Percentiles rank a stretch among this genome's conserved stretches.
Conservation (phyloP, 2,797 vertebrate genomes). For the Sebastes itinus region DNA sequence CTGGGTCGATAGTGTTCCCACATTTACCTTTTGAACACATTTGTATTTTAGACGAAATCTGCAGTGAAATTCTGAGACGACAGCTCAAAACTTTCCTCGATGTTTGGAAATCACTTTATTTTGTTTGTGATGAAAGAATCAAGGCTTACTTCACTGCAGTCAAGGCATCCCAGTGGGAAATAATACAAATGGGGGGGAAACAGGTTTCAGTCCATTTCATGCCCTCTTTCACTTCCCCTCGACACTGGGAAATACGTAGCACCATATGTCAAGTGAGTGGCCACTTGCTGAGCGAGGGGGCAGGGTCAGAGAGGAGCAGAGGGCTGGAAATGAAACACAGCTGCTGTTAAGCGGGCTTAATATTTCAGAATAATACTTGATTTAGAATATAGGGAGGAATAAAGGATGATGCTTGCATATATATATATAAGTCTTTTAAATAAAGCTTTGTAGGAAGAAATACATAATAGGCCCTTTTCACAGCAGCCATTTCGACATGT, state of each 20-base stretch:
- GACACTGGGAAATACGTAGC: neutral
- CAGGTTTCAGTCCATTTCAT: neutral
- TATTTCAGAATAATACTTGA: neutral
- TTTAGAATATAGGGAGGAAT: neutral
- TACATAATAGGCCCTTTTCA: no score
- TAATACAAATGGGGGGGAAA: neutral
- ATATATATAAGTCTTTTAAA: neutral
- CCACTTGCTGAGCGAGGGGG: constrained; percentile 7
- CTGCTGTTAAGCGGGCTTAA: neutral
- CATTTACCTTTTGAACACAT: neutral
- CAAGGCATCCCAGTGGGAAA: neutral
- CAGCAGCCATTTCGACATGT: neutral
- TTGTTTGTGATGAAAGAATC: neutral
- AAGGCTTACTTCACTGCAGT: neutral
- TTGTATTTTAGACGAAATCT: neutral
- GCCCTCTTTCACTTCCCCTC: neutral
- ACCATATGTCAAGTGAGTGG: constrained; percentile 9
- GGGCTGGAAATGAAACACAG: neutral
- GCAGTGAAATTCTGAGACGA: neutral
- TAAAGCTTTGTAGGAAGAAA: no score
- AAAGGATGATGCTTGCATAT: neutral
- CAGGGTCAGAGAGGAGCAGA: neutral
- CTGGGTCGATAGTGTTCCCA: neutral
- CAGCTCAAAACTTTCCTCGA: neutral
- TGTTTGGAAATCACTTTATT: neutral